These are phyloP conservation scores for Chrosomus eos DNA, from an alignment of 2,797 vertebrate species.

Conservation along the genomic window DNA sequence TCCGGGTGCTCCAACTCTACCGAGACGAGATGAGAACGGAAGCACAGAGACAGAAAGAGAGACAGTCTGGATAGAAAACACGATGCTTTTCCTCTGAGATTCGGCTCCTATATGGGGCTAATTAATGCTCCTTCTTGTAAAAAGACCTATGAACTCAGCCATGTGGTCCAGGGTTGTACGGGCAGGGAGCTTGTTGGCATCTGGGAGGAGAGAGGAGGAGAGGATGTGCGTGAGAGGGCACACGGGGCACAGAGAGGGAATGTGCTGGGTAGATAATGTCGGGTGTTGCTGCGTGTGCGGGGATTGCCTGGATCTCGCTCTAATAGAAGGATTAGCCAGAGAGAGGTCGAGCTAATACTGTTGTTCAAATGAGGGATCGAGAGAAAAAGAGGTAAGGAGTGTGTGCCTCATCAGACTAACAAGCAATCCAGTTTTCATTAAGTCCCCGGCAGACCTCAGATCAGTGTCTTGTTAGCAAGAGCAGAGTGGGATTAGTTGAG, in stretches of 20 bases:
- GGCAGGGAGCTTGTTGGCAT: conserved; percentile 26
- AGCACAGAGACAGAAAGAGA: not conserved
- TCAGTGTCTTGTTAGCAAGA: conserved; percentile 42
- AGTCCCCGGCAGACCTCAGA: conserved; percentile 38
- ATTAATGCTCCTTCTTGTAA: conserved; percentile 73
- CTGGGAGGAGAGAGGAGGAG: conserved; percentile 55
- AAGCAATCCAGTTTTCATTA: conserved; percentile 55
- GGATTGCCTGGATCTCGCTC: conserved; percentile 37
- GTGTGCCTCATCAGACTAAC: conserved; percentile 50
- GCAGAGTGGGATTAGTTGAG: conserved; percentile 63
- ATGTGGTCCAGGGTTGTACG: conserved; percentile 29
- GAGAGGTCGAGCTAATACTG: conserved; percentile 42
- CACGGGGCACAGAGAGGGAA: conserved; percentile 46
- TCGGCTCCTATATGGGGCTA: conserved; percentile 55
- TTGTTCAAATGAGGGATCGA: conserved; percentile 43
- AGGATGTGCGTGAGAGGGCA: conserved; percentile 50
- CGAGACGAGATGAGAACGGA: conserved; percentile 54
- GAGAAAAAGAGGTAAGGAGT: conserved; percentile 37
- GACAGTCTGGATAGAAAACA: conserved; percentile 42
- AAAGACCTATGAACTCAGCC: conserved; percentile 70
- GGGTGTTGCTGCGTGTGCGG: conserved; percentile 34
- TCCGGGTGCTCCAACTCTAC: conserved; percentile 68
- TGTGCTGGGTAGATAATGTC: conserved; percentile 39
- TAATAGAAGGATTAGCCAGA: conserved; percentile 46
- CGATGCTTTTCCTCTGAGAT: conserved; percentile 51